Base-by-base conservation (phyloP, 2,797 vertebrate genomes). In the Huso huso region DNA sequence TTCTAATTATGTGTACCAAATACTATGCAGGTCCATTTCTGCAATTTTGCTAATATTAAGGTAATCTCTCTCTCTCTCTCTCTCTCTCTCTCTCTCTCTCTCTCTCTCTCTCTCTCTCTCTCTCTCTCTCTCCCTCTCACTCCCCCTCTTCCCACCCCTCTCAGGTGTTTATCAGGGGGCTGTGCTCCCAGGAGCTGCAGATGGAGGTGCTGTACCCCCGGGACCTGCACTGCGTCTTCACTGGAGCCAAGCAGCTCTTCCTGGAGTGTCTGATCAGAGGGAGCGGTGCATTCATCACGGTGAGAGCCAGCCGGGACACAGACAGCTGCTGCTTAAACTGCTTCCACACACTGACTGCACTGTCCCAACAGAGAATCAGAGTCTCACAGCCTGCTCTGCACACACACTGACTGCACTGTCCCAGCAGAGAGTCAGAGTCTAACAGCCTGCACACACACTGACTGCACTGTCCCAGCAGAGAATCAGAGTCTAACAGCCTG, bases 161-260 rank as follows among this genome's bases (percentile, higher is more conserved):
- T 13, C 49, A 96, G 94, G 81, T 93, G 63, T 96, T 92, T 76
- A 87, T 95, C 66, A 95, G 87, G 75, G 94, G 94, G 11, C 73
- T 93, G 0, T 89, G 93, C 70, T 90, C 86, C 78, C 92, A 92
- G 12, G 93, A 94, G 76, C 76, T 89, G 69, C 89, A 86, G 69
- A 75, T 89, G 72, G 87, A 93, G 74, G 73, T 94, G 6, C 73
- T 70, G 3, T 95, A 92, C 15, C 92, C 93, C 0, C 66, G 65
- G 4, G 78, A 77, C 51, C 88, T 96, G 70, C 86, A 93, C 66
- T 93, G 90, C 65, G 80, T 95, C 70, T 96, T 96, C 81, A 84
- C 86, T 12, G 93, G 92, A 15, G 92, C 90, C 49, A 81, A 74
- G 37, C 89, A 92, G 0, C 82, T 96, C 74, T 96, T 96, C 76